Evolutionary conservation across 2,797 vertebrate genomes (phyloP).

Genomic region (Eulemur albifrons): DNA sequence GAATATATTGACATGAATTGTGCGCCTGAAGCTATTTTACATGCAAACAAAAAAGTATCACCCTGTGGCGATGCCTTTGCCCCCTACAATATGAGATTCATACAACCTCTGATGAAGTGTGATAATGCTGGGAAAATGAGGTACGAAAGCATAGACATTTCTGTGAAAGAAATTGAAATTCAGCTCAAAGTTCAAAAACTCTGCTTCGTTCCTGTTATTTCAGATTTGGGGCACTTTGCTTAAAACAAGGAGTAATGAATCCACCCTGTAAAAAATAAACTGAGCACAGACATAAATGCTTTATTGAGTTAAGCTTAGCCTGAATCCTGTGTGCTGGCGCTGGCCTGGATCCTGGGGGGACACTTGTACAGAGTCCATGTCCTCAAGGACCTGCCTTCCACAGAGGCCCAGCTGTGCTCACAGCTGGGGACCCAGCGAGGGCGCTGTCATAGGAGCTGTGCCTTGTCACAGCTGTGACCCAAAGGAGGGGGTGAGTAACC

Average conservation of each 20-base stretch:
- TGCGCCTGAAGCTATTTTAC: not conserved
- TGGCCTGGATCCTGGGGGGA: not conserved
- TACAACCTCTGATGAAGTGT: not conserved
- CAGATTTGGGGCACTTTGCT: not conserved
- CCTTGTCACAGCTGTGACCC: not conserved
- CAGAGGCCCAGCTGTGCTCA: not conserved
- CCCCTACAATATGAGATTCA: not conserved
- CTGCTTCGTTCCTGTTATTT: not conserved
- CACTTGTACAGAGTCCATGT: not conserved
- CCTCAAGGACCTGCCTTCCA: not conserved
- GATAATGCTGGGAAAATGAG: not conserved
- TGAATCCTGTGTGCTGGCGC: not conserved
- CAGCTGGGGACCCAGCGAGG: no score
- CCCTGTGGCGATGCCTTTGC: not conserved
- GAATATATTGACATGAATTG: not conserved
- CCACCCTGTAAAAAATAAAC: not conserved
- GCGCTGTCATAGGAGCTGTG: fast-evolving
- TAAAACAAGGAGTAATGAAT: not conserved
- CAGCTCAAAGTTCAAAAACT: not conserved
- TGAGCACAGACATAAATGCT: not conserved
- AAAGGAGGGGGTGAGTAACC: not conserved
- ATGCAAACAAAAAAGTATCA: not conserved
- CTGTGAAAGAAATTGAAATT: not conserved
- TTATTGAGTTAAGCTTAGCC: not conserved
- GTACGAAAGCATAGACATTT: not conserved